phyloP scores from a whole-genome alignment of 35 echinoderm and acorn worm species.

The Holothuria glaberrima region DNA sequence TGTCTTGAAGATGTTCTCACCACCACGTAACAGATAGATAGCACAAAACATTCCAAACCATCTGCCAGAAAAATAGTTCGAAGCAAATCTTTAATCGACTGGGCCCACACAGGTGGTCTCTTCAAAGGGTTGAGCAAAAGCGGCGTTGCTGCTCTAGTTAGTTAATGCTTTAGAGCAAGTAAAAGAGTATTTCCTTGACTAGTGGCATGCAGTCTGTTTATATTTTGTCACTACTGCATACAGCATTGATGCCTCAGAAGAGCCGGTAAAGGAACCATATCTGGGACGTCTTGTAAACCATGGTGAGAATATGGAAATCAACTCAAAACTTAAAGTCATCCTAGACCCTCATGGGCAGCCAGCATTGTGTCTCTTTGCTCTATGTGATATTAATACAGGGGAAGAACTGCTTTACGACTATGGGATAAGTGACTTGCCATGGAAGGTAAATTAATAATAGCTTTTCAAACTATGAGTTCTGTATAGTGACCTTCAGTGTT shows the following conservation, averaged over 20 bases:
- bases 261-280: not conserved
- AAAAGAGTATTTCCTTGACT: not conserved
- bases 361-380: conserved; percentile 14
- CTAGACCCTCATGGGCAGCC: not conserved
- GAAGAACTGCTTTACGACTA: conserved; percentile 13
- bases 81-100: too few species aligned
- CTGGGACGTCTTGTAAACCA: conserved; percentile 54
- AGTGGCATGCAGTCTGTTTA: not conserved
- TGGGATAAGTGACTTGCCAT: not conserved
- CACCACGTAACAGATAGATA: too few species aligned
- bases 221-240: not conserved
- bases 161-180: not conserved
- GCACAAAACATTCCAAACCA: too few species aligned
- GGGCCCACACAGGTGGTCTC: too few species aligned
- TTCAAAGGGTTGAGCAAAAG: too few species aligned
- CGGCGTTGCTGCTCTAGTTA: too few species aligned
- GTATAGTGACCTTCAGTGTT: too few species aligned
- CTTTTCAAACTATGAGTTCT: too few species aligned
- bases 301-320: conserved; percentile 18
- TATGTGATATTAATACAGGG: not conserved
- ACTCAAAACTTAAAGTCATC: not conserved
- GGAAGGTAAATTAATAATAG: too few species aligned
- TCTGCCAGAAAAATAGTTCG: too few species aligned
- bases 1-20: too few species aligned
- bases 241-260: conserved; percentile 59